Evolutionary conservation across 2,888 invertebrate species (phyloP), one percentile per base, ranked within the genome.

Genomic region (Lucinisca nassula): DNA sequence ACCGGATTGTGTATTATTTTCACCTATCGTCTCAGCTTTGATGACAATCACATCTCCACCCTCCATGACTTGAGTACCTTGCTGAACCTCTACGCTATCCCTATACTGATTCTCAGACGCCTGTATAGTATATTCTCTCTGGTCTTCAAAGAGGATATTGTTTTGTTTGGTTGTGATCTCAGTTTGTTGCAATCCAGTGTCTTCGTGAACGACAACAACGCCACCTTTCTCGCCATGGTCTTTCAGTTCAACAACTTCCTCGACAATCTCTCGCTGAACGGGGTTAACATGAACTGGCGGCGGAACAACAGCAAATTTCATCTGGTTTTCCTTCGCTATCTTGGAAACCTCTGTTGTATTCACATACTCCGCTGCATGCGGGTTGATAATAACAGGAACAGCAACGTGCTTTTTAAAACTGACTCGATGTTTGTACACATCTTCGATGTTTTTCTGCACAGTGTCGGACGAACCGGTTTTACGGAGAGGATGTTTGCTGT

Each of bases 381-480:
- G 35, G 72, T 72, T 72, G n/a, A 40, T 21, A 21, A 72, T 35
- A 12, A 72, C 8, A 10, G 72, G 72, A 4, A 72, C 72, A 4
- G 72, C n/a, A 30, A 37, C 35, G n/a, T 37, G 72, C 8, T n/a
- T 14, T 40, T 24, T 72, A 10, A 37, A 40, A 37, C 37, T 37
- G 61, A 61, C n/a, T 38, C 81, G 21, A 3, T 58, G 12, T 55
- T 61, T 85, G 74, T 90, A 90, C 0, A 90, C 90, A 37, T 90
- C 76, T 67, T 90, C 90, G 4, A 90, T 90, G 74, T 85, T 85
- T 70, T 83, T 87, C 10, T 55, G 74, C 0, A 90, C 84, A 2
- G 74, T 81, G 49, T 87, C 87, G 6, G 82, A 78, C 10, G 49
- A 40, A 38, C 12, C 27, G 4, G 61, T 37, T 10, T 10, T 38